These are phyloP conservation scores for Aphidius ervi DNA, from an alignment of 1,140 invertebrate species.

Conservation along the genomic window DNA sequence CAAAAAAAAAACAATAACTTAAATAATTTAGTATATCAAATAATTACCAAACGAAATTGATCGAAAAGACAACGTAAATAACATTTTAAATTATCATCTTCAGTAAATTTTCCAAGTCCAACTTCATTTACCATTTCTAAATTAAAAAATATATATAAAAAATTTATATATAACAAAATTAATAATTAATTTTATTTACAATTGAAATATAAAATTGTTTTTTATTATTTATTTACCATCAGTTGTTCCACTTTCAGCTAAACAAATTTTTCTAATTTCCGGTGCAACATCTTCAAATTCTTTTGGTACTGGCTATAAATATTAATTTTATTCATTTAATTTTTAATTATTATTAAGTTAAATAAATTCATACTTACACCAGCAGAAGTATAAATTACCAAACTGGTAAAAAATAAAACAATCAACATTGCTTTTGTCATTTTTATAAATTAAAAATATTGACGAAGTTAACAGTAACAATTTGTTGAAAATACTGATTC, in stretches of 20 bases:
- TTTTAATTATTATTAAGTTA: not conserved
- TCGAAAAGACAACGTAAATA: constrained; percentile 46
- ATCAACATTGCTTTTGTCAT: constrained; percentile 10
- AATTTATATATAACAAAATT: not conserved
- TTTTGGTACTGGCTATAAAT: constrained; percentile 27
- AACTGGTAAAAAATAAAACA: not conserved
- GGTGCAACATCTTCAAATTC: constrained; percentile 35
- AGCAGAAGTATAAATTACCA: constrained; percentile 2
- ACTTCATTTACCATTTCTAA: constrained; percentile 25
- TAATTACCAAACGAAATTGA: constrained; percentile 33
- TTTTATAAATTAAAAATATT: not conserved
- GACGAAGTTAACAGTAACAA: not conserved
- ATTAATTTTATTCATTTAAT: not conserved
- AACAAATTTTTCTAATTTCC: constrained; percentile 33
- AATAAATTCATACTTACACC: constrained; percentile 11
- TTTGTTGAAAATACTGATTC: too few relatives aligned
- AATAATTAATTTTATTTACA: not conserved
- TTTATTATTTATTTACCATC: constrained; percentile 26
- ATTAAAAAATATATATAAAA: constrained; percentile 8
- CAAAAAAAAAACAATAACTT: too few relatives aligned
- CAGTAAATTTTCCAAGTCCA: constrained; percentile 26
- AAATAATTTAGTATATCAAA: not conserved
- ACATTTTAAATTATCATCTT: constrained; percentile 37
- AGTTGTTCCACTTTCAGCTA: constrained; percentile 30
- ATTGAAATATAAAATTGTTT: not conserved